These are phyloP conservation scores for Limnodromus scolopaceus DNA, from an alignment of 2,797 vertebrate species.

Conservation along the genomic window DNA sequence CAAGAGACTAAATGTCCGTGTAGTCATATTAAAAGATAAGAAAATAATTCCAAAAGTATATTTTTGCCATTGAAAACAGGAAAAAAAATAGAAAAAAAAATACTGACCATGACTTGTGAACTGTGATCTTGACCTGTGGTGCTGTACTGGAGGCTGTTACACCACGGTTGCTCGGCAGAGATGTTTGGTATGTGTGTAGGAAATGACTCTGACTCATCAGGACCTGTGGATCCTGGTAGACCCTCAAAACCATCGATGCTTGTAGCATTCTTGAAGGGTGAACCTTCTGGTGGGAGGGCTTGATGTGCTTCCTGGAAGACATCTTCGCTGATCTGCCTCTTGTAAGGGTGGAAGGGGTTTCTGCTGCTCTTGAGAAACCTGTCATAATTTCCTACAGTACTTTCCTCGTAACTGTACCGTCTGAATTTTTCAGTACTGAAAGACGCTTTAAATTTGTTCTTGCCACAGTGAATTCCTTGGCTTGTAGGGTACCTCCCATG, in stretches of 20 bases:
- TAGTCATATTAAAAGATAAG: not conserved
- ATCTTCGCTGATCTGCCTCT: slow-evolving; percentile 85
- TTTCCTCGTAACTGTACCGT: slow-evolving; percentile 83
- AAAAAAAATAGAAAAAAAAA: rapidly evolving
- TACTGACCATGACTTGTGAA: slow-evolving; percentile 76
- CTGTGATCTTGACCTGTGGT: slow-evolving; percentile 67
- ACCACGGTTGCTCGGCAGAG: slow-evolving; percentile 73
- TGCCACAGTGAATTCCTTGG: slow-evolving; percentile 34
- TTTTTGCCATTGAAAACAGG: not conserved
- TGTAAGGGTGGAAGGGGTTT: slow-evolving; percentile 87
- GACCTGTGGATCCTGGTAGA: not conserved
- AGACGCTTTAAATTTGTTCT: slow-evolving; percentile 57
- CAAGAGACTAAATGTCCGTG: rapidly evolving
- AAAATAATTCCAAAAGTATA: not conserved
- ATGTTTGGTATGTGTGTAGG: slow-evolving; percentile 54
- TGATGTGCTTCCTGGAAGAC: slow-evolving; percentile 73
- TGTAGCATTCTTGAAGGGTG: slow-evolving; percentile 69
- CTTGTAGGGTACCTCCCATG: slow-evolving; percentile 57
- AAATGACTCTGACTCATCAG: slow-evolving; percentile 73
- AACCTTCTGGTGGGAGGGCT: slow-evolving; percentile 67
- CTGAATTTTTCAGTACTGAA: slow-evolving; percentile 75
- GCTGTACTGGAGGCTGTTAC: slow-evolving; percentile 69
- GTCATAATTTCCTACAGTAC: slow-evolving; percentile 40
- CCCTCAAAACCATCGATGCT: slow-evolving; percentile 73
- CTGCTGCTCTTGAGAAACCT: slow-evolving; percentile 73